A percentile compares a stretch with the other conserved stretches of the same genome.
Evolutionary conservation across 2,113 vertebrate species (phyloP).

Genomic region (Urocynchramus pylzowi): DNA sequence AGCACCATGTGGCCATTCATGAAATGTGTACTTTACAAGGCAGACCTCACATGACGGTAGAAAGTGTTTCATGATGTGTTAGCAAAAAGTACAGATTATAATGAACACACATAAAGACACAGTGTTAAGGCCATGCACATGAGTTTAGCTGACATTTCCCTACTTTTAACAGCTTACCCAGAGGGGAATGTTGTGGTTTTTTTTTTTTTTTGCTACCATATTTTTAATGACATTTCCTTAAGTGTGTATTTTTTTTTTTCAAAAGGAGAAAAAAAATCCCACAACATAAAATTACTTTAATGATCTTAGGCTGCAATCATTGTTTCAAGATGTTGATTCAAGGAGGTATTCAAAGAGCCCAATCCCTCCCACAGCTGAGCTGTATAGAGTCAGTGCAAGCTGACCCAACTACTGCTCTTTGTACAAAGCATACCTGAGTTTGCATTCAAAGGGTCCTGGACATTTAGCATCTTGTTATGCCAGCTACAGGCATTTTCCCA

Average conservation of each 20-base stretch:
- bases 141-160: neutral
- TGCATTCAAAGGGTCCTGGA: neutral
- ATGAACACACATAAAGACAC: conserved; percentile 40
- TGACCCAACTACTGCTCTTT: neutral
- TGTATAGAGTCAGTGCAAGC: too few species aligned
- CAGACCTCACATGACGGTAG: conserved; percentile 46
- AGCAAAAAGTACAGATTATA: conserved; percentile 23
- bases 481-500: neutral
- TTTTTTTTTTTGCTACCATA: neutral
- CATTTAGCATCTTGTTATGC: neutral
- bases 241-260: neutral
- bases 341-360: neutral
- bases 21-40: conserved; percentile 36
- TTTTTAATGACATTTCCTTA: neutral
- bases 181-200: neutral
- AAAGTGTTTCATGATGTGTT: conserved; percentile 56
- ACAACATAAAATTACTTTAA: neutral
- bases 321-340: neutral
- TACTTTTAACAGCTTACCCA: neutral
- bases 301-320: neutral
- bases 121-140: neutral
- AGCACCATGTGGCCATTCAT: conserved; percentile 50
- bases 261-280: neutral
- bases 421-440: neutral
- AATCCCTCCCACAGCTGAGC: neutral